Conservation (phyloP, 2,888 invertebrate genomes). For the Lepidochrysops patricia region DNA sequence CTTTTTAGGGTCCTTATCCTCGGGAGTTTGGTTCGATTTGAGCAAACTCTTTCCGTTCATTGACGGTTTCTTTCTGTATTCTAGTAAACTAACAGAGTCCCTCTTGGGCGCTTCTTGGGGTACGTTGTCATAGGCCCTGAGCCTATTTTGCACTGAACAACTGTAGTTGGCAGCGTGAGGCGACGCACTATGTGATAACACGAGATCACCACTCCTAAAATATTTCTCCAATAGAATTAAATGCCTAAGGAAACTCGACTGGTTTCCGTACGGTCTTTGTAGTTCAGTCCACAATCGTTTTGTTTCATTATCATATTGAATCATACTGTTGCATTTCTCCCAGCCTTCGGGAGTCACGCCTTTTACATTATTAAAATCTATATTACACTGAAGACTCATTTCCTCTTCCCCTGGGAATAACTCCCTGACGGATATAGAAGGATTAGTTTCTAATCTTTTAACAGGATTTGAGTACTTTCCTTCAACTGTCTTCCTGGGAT, state of each 20-base stretch:
- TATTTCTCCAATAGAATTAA: slow-evolving; percentile 88
- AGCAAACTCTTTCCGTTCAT: slow-evolving; percentile 62
- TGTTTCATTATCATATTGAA: slow-evolving; percentile 89
- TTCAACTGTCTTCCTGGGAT: slow-evolving; percentile 54
- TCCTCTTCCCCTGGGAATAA: slow-evolving; percentile 89
- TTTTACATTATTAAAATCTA: slow-evolving; percentile 81
- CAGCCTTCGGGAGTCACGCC: slow-evolving; percentile 87
- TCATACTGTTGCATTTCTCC: slow-evolving; percentile 85
- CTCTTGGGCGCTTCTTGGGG: slow-evolving; percentile 43
- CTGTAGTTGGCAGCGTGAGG: slow-evolving; percentile 85
- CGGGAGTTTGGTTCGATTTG: slow-evolving; percentile 48
- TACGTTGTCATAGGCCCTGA: slow-evolving; percentile 83
- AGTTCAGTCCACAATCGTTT: slow-evolving; percentile 86
- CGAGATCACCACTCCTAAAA: slow-evolving; percentile 85
- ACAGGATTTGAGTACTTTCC: slow-evolving; percentile 75
- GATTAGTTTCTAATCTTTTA: slow-evolving; percentile 81
- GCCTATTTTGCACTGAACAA: slow-evolving; percentile 84
- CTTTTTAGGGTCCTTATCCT: slow-evolving; percentile 45
- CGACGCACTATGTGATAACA: slow-evolving; percentile 81
- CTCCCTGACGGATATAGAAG: slow-evolving; percentile 87
- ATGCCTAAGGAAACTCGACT: slow-evolving; percentile 88
- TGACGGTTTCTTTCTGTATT: slow-evolving; percentile 59
- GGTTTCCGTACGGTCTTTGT: slow-evolving; percentile 90
- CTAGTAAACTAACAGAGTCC: slow-evolving; percentile 55
- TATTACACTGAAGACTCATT: slow-evolving; percentile 82